Conservation (phyloP, 2,888 invertebrate genomes). For the Thyatira batis region DNA sequence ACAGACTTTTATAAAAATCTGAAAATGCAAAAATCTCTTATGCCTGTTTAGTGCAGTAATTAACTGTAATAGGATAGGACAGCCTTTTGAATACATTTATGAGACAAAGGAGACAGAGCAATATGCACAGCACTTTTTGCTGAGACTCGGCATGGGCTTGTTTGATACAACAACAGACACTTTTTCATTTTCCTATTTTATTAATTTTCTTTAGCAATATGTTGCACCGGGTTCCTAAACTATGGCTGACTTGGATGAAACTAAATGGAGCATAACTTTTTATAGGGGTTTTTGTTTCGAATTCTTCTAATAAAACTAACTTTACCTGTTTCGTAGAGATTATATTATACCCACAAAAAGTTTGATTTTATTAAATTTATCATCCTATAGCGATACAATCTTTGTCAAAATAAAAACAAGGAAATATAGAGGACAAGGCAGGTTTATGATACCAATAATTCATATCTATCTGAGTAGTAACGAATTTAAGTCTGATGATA, state of each 20-base stretch:
- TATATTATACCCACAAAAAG: conserved; percentile 1
- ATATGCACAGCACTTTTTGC: not conserved
- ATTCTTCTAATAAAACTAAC: conserved; percentile 52
- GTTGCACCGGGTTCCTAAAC: conserved; percentile 72
- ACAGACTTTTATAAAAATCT: no score
- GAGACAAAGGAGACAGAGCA: not conserved
- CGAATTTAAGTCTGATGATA: not conserved
- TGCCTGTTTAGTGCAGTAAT: no score
- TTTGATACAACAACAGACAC: conserved; percentile 10
- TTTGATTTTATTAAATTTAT: conserved; percentile 3
- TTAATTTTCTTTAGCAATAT: conserved; percentile 75
- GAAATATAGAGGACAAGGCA: not conserved
- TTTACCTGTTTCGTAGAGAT: conserved; percentile 20
- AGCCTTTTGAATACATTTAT: no score
- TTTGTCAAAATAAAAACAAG: not conserved
- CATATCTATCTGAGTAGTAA: not conserved
- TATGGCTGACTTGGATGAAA: conserved; percentile 64
- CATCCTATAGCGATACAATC: not conserved
- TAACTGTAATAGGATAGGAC: no score
- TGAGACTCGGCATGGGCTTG: not conserved
- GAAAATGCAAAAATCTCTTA: no score
- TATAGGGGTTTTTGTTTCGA: conserved; percentile 66
- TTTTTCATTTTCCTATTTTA: conserved; percentile 57
- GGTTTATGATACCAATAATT: not conserved
- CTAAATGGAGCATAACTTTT: conserved; percentile 74